A percentile compares a stretch with the other conserved stretches of the same genome.
These are phyloP conservation scores for Sesia bembeciformis DNA, from an alignment of 2,888 invertebrate species.

Conservation along the genomic window DNA sequence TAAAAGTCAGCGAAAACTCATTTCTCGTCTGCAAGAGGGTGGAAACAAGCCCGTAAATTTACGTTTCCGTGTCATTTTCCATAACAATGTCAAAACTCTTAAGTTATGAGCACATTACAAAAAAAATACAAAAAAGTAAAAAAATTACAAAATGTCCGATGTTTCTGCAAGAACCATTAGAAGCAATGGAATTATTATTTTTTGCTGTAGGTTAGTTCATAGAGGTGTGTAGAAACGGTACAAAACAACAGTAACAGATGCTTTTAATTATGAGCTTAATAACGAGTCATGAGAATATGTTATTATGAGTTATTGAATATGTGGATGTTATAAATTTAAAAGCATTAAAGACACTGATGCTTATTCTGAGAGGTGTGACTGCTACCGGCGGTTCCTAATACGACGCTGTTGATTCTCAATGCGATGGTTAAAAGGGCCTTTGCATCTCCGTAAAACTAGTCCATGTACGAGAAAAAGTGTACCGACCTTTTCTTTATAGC, in stretches of 20 bases:
- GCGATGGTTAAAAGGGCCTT: not conserved
- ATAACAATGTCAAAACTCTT: constrained; percentile 45
- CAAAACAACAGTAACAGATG: too few species aligned
- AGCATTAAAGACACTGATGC: too few species aligned
- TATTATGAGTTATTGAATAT: too few species aligned
- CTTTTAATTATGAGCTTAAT: too few species aligned
- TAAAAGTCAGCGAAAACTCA: constrained; percentile 38
- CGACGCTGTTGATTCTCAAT: not conserved
- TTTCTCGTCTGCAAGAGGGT: constrained; percentile 34
- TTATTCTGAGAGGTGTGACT: too few species aligned
- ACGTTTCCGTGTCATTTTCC: constrained; percentile 45
- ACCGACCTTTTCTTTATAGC: constrained; percentile 40
- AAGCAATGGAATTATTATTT: not conserved
- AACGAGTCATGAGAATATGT: too few species aligned
- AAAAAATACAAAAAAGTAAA: too few species aligned
- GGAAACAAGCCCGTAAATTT: constrained; percentile 41
- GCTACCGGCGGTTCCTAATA: too few species aligned
- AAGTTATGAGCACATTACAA: constrained; percentile 32
- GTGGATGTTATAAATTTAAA: too few species aligned
- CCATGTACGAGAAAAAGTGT: constrained; percentile 25
- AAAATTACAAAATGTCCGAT: constrained; percentile 6
- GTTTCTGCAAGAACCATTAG: not conserved
- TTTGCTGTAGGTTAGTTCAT: not conserved
- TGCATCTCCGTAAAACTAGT: not conserved
- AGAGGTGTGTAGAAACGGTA: too few species aligned